These are phyloP conservation scores for Monomorium pharaonis DNA, from an alignment of 1,140 invertebrate species.

Conservation along the genomic window DNA sequence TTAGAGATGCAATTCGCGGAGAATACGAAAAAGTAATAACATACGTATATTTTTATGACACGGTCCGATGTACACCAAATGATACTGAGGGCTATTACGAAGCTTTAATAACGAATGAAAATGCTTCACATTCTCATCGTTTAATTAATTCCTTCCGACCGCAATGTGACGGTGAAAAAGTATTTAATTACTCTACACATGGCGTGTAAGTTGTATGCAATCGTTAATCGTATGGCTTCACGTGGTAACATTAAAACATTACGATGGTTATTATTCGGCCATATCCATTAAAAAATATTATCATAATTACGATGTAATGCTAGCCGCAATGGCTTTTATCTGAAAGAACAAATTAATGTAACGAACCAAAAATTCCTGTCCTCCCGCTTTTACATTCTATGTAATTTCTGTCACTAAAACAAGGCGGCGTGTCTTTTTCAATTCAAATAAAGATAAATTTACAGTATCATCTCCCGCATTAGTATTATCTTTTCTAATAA, in stretches of 20 bases:
- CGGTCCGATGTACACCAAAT: conserved; percentile 2
- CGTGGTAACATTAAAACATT: conserved; percentile 54
- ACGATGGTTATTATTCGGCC: conserved; percentile 45
- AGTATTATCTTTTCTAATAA: conserved; percentile 28
- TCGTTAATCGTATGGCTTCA: conserved; percentile 50
- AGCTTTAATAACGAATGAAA: conserved; percentile 55
- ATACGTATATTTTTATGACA: conserved; percentile 1
- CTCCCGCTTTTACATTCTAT: background rate
- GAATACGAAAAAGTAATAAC: background rate
- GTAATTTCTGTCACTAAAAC: conserved; percentile 26
- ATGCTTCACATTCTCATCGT: conserved; percentile 49
- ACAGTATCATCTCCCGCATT: background rate
- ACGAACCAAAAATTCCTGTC: conserved; percentile 36
- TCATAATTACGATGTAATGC: conserved; percentile 56
- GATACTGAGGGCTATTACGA: conserved; percentile 44
- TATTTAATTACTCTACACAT: conserved; percentile 52
- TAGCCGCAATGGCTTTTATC: conserved; percentile 27
- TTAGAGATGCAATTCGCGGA: conserved; percentile 1
- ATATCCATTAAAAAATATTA: conserved; percentile 57
- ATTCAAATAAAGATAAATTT: conserved; percentile 25
- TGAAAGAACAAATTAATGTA: conserved; percentile 33
- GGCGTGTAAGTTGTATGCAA: conserved; percentile 48
- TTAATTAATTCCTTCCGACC: conserved; percentile 55
- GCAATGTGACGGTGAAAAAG: conserved; percentile 41
- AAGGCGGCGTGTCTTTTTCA: background rate